phyloP scores from a whole-genome alignment of 2,113 vertebrate genomes.

The Donacobius atricapilla region DNA sequence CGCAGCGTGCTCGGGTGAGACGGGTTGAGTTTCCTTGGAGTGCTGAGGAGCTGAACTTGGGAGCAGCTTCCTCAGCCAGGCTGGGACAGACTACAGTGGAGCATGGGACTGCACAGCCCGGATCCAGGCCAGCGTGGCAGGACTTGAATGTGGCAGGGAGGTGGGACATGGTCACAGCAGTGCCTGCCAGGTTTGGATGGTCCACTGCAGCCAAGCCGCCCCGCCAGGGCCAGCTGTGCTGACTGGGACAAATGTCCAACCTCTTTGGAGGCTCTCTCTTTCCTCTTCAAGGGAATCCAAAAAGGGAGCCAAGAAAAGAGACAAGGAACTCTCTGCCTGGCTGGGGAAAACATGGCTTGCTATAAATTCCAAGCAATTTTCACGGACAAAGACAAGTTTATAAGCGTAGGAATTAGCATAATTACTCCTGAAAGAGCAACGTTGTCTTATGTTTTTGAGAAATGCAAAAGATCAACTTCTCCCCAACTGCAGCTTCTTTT shows the following conservation, averaged over 20 bases:
- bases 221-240: neutral
- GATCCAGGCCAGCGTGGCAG: neutral
- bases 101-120: neutral
- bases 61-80: neutral
- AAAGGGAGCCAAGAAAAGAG: neutral
- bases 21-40: neutral
- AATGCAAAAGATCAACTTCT: neutral
- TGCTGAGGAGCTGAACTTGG: neutral
- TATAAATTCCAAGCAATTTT: constrained; percentile 47
- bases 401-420: constrained; percentile 35
- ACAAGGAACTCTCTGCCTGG: neutral
- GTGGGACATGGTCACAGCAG: neutral
- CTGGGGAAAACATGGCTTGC: neutral
- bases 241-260: neutral
- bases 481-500: neutral
- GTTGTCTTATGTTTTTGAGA: neutral
- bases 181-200: neutral
- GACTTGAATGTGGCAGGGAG: neutral
- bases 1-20: neutral
- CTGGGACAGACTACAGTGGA: neutral
- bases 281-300: neutral
- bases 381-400: constrained; percentile 29
- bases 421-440: constrained; percentile 1
- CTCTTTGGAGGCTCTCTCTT: neutral
- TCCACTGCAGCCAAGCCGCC: fast-evolving